These are phyloP conservation scores for Drosophila basisetae DNA, from an alignment of 2,888 invertebrate species.

Conservation along the genomic window DNA sequence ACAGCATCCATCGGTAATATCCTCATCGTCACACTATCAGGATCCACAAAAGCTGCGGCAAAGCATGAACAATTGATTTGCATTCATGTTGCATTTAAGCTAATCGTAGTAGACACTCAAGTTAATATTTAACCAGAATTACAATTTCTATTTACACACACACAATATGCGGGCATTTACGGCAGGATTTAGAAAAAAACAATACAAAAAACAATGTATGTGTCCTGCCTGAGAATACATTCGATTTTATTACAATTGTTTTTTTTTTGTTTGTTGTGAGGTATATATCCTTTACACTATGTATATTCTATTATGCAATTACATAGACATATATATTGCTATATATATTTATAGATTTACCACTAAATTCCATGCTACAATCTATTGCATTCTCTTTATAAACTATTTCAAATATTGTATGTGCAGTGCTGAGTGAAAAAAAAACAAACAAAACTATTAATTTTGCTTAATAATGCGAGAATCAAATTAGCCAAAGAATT, in stretches of 20 bases:
- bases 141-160: slow-evolving; percentile 32
- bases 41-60: slow-evolving; percentile 87
- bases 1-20: slow-evolving; percentile 89
- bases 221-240: slow-evolving; percentile 40
- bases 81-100: slow-evolving; percentile 54
- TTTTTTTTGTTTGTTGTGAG: slow-evolving; percentile 24
- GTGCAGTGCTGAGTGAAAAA: slow-evolving; percentile 28
- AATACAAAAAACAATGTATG: background rate
- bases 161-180: slow-evolving; percentile 32
- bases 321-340: slow-evolving; percentile 31
- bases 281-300: slow-evolving; percentile 38
- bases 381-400: slow-evolving; percentile 44
- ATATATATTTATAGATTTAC: slow-evolving; percentile 45
- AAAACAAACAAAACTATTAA: slow-evolving; percentile 15
- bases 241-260: slow-evolving; percentile 70
- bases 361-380: slow-evolving; percentile 44
- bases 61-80: slow-evolving; percentile 83
- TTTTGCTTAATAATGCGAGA: slow-evolving; percentile 58
- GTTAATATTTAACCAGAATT: slow-evolving; percentile 55
- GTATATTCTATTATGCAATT: slow-evolving; percentile 68
- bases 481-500: slow-evolving; percentile 77
- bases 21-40: slow-evolving; percentile 87
- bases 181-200: background rate
- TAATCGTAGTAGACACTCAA: slow-evolving; percentile 45
- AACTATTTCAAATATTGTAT: slow-evolving; percentile 37